Evolutionary conservation across 2,113 vertebrate species (phyloP).

Genomic region (Tragelaphus buxtoni): DNA sequence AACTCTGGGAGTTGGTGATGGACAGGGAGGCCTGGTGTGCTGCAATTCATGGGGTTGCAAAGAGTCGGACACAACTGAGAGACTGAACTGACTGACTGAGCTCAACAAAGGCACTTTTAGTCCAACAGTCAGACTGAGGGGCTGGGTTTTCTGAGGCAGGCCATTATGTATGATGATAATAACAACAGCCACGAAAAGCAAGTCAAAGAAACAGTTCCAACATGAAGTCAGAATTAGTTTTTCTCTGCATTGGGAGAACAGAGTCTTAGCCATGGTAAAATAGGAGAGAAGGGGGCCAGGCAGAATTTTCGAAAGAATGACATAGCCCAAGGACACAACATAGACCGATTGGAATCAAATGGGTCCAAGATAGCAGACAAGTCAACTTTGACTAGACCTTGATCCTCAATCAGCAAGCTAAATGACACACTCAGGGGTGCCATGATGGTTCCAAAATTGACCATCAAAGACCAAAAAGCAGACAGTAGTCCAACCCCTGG

Average conservation of each 20-base stretch:
- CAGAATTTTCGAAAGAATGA: neutral
- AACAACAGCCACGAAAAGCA: neutral
- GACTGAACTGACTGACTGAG: neutral
- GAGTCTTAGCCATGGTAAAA: neutral
- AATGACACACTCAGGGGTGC: neutral
- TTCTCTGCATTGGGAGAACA: neutral
- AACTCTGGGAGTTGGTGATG: no score
- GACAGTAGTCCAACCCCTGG: neutral
- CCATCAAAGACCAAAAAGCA: neutral
- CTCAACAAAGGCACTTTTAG: neutral
- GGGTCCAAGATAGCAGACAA: neutral
- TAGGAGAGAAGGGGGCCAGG: neutral
- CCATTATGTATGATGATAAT: neutral
- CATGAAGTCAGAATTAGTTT: neutral
- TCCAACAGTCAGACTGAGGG: neutral
- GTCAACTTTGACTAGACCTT: neutral
- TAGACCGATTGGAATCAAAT: neutral
- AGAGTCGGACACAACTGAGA: no score
- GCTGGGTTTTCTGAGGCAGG: neutral
- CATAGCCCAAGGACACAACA: neutral
- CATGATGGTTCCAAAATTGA: neutral
- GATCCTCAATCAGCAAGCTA: neutral
- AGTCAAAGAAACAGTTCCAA: neutral
- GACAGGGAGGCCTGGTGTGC: no score
- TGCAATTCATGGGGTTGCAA: no score